Evolutionary conservation across 1,140 invertebrate genomes (phyloP), one percentile per base, ranked within the genome.

Genomic region (Saccostrea glomerata): DNA sequence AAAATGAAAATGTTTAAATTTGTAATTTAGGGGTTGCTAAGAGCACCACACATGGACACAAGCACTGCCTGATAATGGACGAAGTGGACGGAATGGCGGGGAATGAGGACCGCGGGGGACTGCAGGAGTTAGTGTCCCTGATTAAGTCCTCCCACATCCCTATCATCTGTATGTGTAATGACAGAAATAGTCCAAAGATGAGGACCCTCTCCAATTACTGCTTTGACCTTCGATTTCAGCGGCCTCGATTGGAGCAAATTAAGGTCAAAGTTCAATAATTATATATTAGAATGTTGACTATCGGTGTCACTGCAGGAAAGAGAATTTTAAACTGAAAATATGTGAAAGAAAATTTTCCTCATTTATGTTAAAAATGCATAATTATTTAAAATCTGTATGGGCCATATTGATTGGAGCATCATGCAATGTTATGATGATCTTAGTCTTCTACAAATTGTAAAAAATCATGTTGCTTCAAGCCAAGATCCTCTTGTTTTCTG

Each of bases 81-180:
- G 99, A 99, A 96, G 99, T 99, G 0, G 99, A 99, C 94, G 99
- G 99, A 17, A 99, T 99, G 99, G 98, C 98, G 15, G 99, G 99
- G 17, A 99, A 99, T 95, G 98, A 99, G 95, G 99, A 99, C 95
- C 96, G 99, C 91, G 99, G 99, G 82, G 99, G 99, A 83, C 96
- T 91, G 30, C 90, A 95, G 92, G 99, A 99, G 96, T 94, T 99
- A 17, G 99, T 99, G 90, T 95, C 95, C 25, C 95, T 99, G 7
- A 99, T 99, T 77, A 99, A 99, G 95, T 95, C 96, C 2, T 55
- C 98, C 0, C 97, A 97, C 84, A 96, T 99, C 84, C 99, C 99
- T 0, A 97, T 99, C 58, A 98, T 99, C 90, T 99, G 99, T 95
- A 99, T 99, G 96, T 99, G 99, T 95, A 99, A 99, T 93, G 99